Base-by-base conservation (phyloP, 2,888 invertebrate genomes). In the Patella caerulea region DNA sequence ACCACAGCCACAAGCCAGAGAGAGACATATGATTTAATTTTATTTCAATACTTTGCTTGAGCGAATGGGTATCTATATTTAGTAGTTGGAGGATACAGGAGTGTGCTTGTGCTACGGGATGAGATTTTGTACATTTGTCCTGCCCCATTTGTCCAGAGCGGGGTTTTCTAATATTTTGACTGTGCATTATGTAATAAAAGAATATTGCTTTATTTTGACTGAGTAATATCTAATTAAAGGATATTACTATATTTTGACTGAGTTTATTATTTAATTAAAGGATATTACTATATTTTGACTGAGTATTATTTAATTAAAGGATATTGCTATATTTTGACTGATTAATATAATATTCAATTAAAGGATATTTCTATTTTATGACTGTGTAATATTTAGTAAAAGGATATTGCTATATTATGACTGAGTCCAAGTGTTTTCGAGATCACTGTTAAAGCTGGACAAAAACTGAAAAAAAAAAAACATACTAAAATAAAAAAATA, bases 221-320 rank as follows among this genome's bases (percentile, higher is more conserved):
- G 24, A 15, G 9, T 45, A 15, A 45, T 29, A n/a, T 19, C 17
- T 12, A n/a, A 75, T 81, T 74, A 80, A 79, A 79, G 81, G 77
- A 53, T 55, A 53, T 34, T 53, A 0, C 54, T 11, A 4, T 9
- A 2, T 53, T 45, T 7, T 72, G 29, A 53, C 24, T 55, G 3
- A 1, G 24, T n/a, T n/a, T 24, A 24, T 1, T 24, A 24, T 24
- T 24, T 24, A 24, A 1, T 45, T 4, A 85, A 88, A 88, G 89
- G 92, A 90, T 88, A 92, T 90, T 76, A 93, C 93, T 55, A 93
- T 88, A 81, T 92, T 92, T 83, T 93, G 92, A 80, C 91, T 92
- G 73, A 93, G 90, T 71, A 29, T 12, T 53, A n/a, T 9, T 24
- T 54, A 17, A 54, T 52, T 15, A 17, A 15, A n/a, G 34, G 19